Conservation (phyloP, 2,888 invertebrate genomes). For the Synergus laeviventris region DNA sequence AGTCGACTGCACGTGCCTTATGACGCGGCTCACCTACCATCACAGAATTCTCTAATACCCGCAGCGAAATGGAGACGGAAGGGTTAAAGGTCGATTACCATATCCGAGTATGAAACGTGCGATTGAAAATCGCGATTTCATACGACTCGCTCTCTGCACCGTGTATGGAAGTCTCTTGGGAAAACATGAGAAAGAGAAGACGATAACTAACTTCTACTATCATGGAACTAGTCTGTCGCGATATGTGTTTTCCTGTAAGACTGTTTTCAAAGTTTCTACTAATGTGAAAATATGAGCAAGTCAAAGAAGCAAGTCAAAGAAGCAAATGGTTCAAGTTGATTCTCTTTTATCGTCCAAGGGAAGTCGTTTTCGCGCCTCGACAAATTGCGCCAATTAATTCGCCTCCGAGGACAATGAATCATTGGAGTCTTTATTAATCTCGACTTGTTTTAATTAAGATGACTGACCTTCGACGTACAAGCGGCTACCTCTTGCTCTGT, state of each 20-base stretch:
- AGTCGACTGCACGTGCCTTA: slow-evolving; percentile 4
- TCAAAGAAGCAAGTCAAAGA: not conserved
- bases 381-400: slow-evolving; percentile 69
- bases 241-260: not conserved
- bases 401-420: slow-evolving; percentile 67
- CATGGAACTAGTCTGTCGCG: slow-evolving; percentile 26
- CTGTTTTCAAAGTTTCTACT: slow-evolving; percentile 10
- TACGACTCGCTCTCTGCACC: slow-evolving; percentile 37
- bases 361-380: slow-evolving; percentile 61
- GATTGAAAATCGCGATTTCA: slow-evolving; percentile 54
- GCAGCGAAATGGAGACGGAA: slow-evolving; percentile 32
- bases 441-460: slow-evolving; percentile 70
- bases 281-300: slow-evolving; percentile 1
- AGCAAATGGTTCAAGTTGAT: not conserved
- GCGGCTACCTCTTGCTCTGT: slow-evolving; percentile 52
- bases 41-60: slow-evolving; percentile 27
- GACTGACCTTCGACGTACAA: slow-evolving; percentile 61
- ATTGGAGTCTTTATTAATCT: slow-evolving; percentile 70
- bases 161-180: slow-evolving; percentile 26
- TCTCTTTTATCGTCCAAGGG: not conserved
- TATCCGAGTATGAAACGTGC: slow-evolving; percentile 44
- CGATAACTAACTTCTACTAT: slow-evolving; percentile 1
- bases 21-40: slow-evolving; percentile 16
- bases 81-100: slow-evolving; percentile 52
- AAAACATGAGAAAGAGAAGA: slow-evolving; percentile 29